A percentile compares a stretch with the other conserved stretches of the same genome.
Conservation (phyloP, 1,140 invertebrate genomes). For the Papilio polytes region DNA sequence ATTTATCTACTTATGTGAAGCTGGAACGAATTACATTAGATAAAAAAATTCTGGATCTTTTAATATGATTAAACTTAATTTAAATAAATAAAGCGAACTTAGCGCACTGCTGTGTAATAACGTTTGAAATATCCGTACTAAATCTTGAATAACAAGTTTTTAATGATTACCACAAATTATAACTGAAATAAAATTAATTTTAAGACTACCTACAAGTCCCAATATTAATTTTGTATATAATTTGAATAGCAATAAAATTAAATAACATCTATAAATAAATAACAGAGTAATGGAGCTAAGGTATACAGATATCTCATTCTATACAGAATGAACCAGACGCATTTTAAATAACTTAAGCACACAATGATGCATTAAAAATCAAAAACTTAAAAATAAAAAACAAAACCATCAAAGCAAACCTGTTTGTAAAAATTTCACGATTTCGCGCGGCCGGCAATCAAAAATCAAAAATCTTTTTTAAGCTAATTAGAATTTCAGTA, state of each 20-base stretch:
- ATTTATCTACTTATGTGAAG: too few species aligned
- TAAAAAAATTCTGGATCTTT: too few species aligned
- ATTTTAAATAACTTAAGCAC: slow-evolving; percentile 31
- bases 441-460: slow-evolving; percentile 63
- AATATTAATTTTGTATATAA: background rate
- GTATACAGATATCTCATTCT: background rate
- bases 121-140: background rate
- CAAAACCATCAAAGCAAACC: slow-evolving; percentile 64
- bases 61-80: too few species aligned
- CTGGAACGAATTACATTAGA: too few species aligned
- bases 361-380: slow-evolving; percentile 52
- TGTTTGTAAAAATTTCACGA: slow-evolving; percentile 76
- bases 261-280: background rate
- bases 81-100: too few species aligned
- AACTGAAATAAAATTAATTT: background rate
- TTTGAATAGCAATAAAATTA: background rate
- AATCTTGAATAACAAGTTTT: background rate
- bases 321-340: background rate
- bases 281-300: background rate
- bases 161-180: background rate
- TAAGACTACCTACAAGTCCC: background rate
- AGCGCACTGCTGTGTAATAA: too few species aligned
- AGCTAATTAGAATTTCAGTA: slow-evolving; percentile 42
- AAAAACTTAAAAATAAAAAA: slow-evolving; percentile 65
- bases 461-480: slow-evolving; percentile 29